phyloP scores from a whole-genome alignment of 1,140 invertebrate species.

The Drosophila baimaii region DNA sequence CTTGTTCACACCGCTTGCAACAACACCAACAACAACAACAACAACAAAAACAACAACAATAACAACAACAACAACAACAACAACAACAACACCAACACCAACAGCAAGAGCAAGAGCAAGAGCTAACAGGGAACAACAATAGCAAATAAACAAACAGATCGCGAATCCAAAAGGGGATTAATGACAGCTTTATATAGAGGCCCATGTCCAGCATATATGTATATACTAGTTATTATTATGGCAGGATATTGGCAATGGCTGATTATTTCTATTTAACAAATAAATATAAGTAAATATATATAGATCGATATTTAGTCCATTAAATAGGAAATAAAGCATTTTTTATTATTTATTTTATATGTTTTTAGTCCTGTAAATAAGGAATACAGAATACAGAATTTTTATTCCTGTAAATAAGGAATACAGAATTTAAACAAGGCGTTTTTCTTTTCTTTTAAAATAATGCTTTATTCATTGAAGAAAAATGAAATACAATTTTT shows the following conservation, averaged over 20 bases:
- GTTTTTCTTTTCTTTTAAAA: too few species aligned
- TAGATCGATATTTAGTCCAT: too few species aligned
- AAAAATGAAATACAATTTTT: too few species aligned
- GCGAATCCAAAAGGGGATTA: conserved; percentile 22
- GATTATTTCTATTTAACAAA: not conserved
- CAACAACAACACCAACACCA: conserved; percentile 11
- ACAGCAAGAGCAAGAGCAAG: not conserved
- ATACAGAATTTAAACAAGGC: too few species aligned
- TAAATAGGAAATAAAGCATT: too few species aligned
- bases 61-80: too few species aligned
- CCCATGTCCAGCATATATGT: not conserved
- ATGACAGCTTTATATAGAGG: not conserved
- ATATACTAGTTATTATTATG: not conserved
- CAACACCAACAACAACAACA: conserved; percentile 10
- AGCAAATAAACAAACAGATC: conserved; percentile 28
- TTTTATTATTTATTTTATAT: too few species aligned
- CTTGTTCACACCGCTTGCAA: conserved; percentile 36
- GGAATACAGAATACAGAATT: too few species aligned
- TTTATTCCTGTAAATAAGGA: too few species aligned
- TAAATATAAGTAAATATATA: not conserved
- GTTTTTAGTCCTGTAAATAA: too few species aligned
- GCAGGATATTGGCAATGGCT: not conserved
- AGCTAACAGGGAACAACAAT: not conserved
- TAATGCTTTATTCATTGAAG: too few species aligned
- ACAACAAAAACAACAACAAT: not conserved